phyloP scores from a whole-genome alignment of 2,888 invertebrate species.

The Dasysyrphus albostriatus region DNA sequence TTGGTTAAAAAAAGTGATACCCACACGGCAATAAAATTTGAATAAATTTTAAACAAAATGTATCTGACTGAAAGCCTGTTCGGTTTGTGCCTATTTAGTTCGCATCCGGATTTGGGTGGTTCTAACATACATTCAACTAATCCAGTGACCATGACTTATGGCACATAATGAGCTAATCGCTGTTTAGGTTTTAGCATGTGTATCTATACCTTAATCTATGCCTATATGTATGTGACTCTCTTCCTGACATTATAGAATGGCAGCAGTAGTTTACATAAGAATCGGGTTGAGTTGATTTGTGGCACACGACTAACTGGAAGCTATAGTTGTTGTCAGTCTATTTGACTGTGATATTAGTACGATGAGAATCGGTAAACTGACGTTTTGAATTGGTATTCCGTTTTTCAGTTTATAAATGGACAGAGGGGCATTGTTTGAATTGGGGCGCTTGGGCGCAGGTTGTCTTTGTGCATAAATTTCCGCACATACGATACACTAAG shows the following conservation, averaged over 20 bases:
- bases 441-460: conserved; percentile 55
- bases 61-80: conserved; percentile 45
- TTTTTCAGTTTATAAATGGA: conserved; percentile 40
- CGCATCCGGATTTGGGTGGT: conserved; percentile 70
- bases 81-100: conserved; percentile 40
- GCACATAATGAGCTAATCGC: conserved; percentile 66
- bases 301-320: conserved; percentile 72
- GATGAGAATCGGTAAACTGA: conserved; percentile 54
- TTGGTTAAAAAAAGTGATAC: not conserved
- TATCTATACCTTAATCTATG: not conserved
- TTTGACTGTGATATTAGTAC: conserved; percentile 52
- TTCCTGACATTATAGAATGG: conserved; percentile 14
- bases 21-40: conserved; percentile 16
- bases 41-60: conserved; percentile 27
- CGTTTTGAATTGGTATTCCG: conserved; percentile 60
- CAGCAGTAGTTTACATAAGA: conserved; percentile 61
- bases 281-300: conserved; percentile 64
- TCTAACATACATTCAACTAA: conserved; percentile 65
- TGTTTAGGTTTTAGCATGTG: conserved; percentile 48
- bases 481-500: conserved; percentile 25
- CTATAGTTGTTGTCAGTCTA: conserved; percentile 50
- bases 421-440: conserved; percentile 33
- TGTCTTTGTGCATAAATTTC: conserved; percentile 44
- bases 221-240: not conserved
- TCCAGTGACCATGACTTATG: conserved; percentile 63